phyloP scores from a whole-genome alignment of 2,113 vertebrate genomes.

The Chinchilla lanigera region DNA sequence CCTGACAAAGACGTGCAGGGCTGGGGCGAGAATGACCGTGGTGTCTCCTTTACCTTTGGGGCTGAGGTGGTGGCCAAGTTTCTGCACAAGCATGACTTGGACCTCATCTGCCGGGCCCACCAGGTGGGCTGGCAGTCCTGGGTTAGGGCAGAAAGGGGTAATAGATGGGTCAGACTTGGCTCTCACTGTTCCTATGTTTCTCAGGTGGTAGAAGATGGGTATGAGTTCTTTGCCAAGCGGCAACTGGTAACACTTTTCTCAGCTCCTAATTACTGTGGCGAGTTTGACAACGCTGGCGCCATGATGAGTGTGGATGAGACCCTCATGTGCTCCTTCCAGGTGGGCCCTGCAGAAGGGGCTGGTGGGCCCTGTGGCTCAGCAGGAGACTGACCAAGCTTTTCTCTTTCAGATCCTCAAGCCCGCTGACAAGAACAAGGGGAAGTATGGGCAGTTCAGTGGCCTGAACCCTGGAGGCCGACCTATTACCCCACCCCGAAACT shows the following conservation, averaged over 20 bases:
- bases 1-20: slow-evolving; percentile 98
- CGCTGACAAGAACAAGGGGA: slow-evolving; percentile 97
- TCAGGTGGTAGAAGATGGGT: slow-evolving; percentile 97
- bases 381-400: background rate
- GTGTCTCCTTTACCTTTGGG: slow-evolving; percentile 97
- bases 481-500: slow-evolving; percentile 96
- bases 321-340: slow-evolving; percentile 99
- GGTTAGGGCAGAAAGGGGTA: rapidly evolving
- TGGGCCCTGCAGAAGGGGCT: slow-evolving; percentile 65
- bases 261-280: slow-evolving; percentile 97
- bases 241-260: slow-evolving; percentile 98
- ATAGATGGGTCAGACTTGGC: rapidly evolving
- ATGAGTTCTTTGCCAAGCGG: slow-evolving; percentile 98
- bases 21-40: slow-evolving; percentile 98
- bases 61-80: slow-evolving; percentile 98
- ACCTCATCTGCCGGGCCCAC: slow-evolving; percentile 97
- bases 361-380: rapidly evolving
- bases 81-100: slow-evolving; percentile 97
- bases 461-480: slow-evolving; percentile 94
- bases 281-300: slow-evolving; percentile 97
- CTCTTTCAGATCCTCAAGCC: slow-evolving; percentile 95
- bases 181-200: rapidly evolving
- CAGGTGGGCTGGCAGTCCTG: slow-evolving; percentile 87
- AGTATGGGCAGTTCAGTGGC: slow-evolving; percentile 93
- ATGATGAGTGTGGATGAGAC: slow-evolving; percentile 99